These are phyloP conservation scores for Cebidichthys violaceus DNA, from an alignment of 2,113 vertebrate species.

Conservation along the genomic window DNA sequence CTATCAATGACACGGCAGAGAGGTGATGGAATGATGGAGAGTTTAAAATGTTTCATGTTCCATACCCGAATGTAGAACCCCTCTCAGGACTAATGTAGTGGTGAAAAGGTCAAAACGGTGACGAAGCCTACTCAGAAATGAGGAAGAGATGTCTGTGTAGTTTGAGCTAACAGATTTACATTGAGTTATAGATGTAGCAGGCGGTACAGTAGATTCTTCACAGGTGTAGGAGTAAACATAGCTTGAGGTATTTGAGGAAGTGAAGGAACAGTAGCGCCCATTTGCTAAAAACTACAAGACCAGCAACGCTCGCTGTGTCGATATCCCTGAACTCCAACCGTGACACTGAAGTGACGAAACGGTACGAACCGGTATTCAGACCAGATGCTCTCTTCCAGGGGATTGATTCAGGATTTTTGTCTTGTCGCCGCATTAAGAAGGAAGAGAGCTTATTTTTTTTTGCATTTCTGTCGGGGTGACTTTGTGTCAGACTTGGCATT, in stretches of 20 bases:
- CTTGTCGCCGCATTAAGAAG: conserved; percentile 16
- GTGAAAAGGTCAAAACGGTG: conserved; percentile 2
- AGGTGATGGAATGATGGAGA: conserved; percentile 27
- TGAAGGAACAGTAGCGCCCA: neutral
- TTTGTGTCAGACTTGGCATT: conserved; percentile 60
- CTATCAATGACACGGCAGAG: conserved; percentile 28
- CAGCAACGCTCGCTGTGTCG: neutral
- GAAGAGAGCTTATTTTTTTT: neutral
- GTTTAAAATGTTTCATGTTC: conserved; percentile 29
- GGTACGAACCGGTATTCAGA: neutral
- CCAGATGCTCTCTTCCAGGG: neutral
- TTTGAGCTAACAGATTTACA: neutral
- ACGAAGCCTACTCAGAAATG: neutral
- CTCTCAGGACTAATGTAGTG: neutral
- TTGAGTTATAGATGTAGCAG: neutral
- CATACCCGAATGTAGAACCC: conserved; percentile 43
- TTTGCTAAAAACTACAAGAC: neutral
- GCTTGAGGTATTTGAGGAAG: conserved; percentile 5
- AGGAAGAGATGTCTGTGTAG: neutral
- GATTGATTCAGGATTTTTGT: neutral
- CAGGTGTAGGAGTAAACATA: neutral
- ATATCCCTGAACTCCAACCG: conserved; percentile 1
- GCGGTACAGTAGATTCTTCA: neutral
- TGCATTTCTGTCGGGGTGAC: conserved; percentile 40
- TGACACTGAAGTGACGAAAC: neutral